These are phyloP conservation scores for Mythimna ferrago DNA, from an alignment of 2,888 invertebrate genomes.

Conservation along the genomic window DNA sequence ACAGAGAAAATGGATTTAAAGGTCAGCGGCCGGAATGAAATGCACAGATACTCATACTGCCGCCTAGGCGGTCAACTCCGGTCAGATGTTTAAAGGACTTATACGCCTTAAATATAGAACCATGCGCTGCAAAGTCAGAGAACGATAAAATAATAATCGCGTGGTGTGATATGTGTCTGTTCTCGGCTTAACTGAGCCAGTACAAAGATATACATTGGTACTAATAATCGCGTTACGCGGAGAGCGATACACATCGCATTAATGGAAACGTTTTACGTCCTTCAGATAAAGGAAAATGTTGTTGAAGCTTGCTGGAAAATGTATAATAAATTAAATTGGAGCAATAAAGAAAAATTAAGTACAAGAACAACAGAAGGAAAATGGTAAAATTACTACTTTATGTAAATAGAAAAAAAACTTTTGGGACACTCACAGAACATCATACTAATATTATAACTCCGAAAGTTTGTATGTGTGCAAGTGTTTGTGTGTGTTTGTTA, in stretches of 20 bases:
- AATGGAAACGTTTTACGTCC: conserved; percentile 18
- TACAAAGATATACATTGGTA: conserved; percentile 36
- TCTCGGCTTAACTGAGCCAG: conserved; percentile 19
- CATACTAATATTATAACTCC: too few relatives aligned
- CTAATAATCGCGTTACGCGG: conserved; percentile 29
- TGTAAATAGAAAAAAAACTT: not conserved
- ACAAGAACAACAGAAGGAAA: not conserved
- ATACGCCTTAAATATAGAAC: too few relatives aligned
- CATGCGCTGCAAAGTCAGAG: too few relatives aligned
- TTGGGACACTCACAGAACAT: too few relatives aligned
- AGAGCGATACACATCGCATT: conserved; percentile 37
- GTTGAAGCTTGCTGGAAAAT: conserved; percentile 11
- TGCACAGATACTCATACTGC: too few relatives aligned
- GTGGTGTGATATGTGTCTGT: conserved; percentile 23
- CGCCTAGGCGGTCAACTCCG: too few relatives aligned
- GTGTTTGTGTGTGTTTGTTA: too few relatives aligned
- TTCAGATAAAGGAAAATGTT: conserved; percentile 14
- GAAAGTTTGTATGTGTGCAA: too few relatives aligned
- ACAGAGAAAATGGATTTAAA: too few relatives aligned
- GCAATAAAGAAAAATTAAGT: not conserved
- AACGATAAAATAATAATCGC: conserved; percentile 20
- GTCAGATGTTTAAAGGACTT: too few relatives aligned
- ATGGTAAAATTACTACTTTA: not conserved
- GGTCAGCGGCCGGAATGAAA: too few relatives aligned
- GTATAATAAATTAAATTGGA: conserved; percentile 32